Conservation (phyloP, 2,797 vertebrate species). For the Toxotes lorentzi region DNA sequence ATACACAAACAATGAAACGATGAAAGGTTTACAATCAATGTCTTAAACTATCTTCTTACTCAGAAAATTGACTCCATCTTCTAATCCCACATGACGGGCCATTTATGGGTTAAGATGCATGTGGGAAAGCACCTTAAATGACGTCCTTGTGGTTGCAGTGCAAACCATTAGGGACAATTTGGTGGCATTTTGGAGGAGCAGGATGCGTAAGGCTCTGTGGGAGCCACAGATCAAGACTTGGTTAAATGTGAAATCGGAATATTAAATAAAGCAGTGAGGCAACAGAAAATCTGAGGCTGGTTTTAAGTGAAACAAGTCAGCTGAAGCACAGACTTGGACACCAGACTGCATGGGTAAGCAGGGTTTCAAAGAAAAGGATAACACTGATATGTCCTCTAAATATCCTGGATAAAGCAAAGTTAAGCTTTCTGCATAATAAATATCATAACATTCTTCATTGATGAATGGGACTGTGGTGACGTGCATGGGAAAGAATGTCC, state of each 20-base stretch:
- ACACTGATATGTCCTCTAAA: slow-evolving; percentile 17
- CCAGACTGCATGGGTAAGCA: slow-evolving; percentile 7
- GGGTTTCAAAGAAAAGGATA: slow-evolving; percentile 28
- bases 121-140: slow-evolving; percentile 34
- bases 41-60: slow-evolving; percentile 13
- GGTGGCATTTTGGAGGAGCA: slow-evolving; percentile 4
- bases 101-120: slow-evolving; percentile 22
- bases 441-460: slow-evolving; percentile 47
- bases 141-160: not conserved
- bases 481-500: slow-evolving; percentile 66
- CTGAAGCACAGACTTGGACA: slow-evolving; percentile 20
- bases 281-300: not conserved
- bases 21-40: slow-evolving; percentile 6
- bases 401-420: slow-evolving; percentile 28
- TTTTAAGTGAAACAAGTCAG: slow-evolving; percentile 16
- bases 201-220: not conserved
- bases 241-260: not conserved
- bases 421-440: slow-evolving; percentile 38
- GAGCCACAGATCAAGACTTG: not conserved
- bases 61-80: slow-evolving; percentile 29
- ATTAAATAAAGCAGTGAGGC: not conserved
- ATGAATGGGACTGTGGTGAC: slow-evolving; percentile 36
- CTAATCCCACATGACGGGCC: slow-evolving; percentile 29
- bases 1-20: not conserved
- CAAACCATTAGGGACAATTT: not conserved